Evolutionary conservation across 2,113 vertebrate species (phyloP), one percentile per base, ranked within the genome.

Genomic region (Amblyornis subalaris): DNA sequence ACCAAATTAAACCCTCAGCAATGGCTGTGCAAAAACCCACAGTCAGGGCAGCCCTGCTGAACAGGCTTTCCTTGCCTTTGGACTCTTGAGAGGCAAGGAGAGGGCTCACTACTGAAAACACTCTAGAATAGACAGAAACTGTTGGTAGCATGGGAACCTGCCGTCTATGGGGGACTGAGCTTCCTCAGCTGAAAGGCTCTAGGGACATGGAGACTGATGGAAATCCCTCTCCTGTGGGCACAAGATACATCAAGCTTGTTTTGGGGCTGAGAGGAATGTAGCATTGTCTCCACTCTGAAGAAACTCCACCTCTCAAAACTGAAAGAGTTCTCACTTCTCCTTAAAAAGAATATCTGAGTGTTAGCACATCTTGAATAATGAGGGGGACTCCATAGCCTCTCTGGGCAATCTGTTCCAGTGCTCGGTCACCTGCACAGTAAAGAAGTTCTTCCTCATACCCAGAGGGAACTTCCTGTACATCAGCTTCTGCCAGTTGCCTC

Each of bases 131-230:
- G 45, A 33, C 15, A 53, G 33, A 51, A 66, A 20, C 4, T 53
- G 2, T 62, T 57, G 38, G 24, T n/a, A 72, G 25, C 24, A 4
- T 1, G 21, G 13, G 50, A 31, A 16, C 58, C 10, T 5, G 1
- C 24, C 17, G 7, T 25, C 28, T 24, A 29, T 0, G 2, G 4
- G 1, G 2, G 4, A 2, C 35, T 45, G 50, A 69, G 11, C 13
- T 69, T 42, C 33, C 70, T 85, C 6, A 4, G 50, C 60, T 57
- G 16, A 65, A 65, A 6, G 2, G 26, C 31, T 77, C 40, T 36
- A 42, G 5, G 26, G 22, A 8, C 18, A 13, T 15, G n/a, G 21
- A 85, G 40, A 19, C 7, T 3, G 3, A 55, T 29, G 7, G 35
- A 51, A 88, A 58, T 61, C n/a, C n/a, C 36, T 77, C 40, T 76